These are phyloP conservation scores for Paralvinella palmiformis DNA, from an alignment of 1,140 invertebrate species.

Conservation along the genomic window DNA sequence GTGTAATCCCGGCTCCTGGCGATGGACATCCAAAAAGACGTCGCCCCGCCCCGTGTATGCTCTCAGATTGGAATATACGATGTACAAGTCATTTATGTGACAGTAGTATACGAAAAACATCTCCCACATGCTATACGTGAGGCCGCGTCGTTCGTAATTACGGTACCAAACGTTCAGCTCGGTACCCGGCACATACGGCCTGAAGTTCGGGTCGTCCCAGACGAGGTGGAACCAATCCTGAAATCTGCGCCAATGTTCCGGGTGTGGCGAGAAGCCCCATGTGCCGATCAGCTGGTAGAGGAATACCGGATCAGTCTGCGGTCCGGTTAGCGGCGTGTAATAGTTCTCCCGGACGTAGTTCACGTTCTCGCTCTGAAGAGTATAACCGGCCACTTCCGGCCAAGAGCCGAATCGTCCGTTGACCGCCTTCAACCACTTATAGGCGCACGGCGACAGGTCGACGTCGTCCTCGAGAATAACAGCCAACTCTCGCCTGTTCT, in stretches of 20 bases:
- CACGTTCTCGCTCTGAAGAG: not conserved
- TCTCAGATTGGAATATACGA: not conserved
- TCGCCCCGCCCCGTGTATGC: not conserved
- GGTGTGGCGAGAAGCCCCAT: slow-evolving; percentile 34
- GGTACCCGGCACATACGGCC: not conserved
- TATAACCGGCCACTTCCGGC: not conserved
- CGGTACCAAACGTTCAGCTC: not conserved
- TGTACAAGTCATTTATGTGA: not conserved
- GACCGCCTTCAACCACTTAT: not conserved
- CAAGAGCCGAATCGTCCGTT: not conserved
- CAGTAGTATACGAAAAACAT: too few species aligned
- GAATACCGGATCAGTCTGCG: not conserved
- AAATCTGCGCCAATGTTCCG: slow-evolving; percentile 27
- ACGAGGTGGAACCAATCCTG: slow-evolving; percentile 28
- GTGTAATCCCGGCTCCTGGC: not conserved
- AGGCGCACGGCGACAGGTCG: not conserved
- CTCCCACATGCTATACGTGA: not conserved
- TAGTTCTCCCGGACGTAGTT: not conserved
- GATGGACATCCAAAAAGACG: not conserved
- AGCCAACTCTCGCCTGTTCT: not conserved
- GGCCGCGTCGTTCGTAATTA: not conserved
- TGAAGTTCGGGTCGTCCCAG: not conserved
- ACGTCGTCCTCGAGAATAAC: not conserved
- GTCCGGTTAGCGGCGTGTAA: not conserved
- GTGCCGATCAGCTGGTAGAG: slow-evolving; percentile 3